Base-by-base conservation (phyloP, 2,888 invertebrate species). In the Ennomos erosarius region DNA sequence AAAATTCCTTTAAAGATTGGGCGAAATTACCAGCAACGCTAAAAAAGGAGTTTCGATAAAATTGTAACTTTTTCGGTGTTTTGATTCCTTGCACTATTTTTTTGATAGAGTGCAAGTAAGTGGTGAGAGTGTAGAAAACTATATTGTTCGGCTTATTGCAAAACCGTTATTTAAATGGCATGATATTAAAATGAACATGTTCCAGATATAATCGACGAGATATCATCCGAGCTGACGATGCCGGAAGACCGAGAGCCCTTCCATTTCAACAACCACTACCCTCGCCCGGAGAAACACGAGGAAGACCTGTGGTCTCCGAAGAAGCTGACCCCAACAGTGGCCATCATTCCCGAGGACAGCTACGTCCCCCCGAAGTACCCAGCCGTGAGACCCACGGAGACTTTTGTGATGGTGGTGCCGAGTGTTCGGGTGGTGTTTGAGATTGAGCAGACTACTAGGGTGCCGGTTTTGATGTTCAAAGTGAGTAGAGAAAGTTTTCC, bases 301-400 rank as follows among this genome's bases (percentile, higher is more conserved):
- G 95, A 94, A 55, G 95, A 96, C 73, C 85, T 96, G 1, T 96
- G 96, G 96, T 94, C 95, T 50, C 95, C 96, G 0, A 95, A 94
- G 76, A 95, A 95, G 79, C 85, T 96, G 47, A 90, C 88, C 10
- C 88, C 90, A 0, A 78, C 73, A 37, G 76, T 85, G 10, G 64
- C 77, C 5, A 56, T 81, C 16, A 81, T 74, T 69, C 67, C 79
- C 10, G 89, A 88, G 39, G 87, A 88, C 1, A 76, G 69, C 10
- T 92, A 90, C 63, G 68, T 79, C 65, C 92, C 51, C n/a, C 59
- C 92, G 0, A 84, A 84, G 59, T 93, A 88, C 49, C 86, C 91
- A 0, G 69, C 62, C 1, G 71, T 81, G 5, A 88, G 80, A 50
- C 91, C 93, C 0, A 79, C 85, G 4, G 94, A 95, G 78, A 93